These are phyloP conservation scores for Schizothorax lantsangensis DNA, from an alignment of 2,797 vertebrate species.

Conservation along the genomic window DNA sequence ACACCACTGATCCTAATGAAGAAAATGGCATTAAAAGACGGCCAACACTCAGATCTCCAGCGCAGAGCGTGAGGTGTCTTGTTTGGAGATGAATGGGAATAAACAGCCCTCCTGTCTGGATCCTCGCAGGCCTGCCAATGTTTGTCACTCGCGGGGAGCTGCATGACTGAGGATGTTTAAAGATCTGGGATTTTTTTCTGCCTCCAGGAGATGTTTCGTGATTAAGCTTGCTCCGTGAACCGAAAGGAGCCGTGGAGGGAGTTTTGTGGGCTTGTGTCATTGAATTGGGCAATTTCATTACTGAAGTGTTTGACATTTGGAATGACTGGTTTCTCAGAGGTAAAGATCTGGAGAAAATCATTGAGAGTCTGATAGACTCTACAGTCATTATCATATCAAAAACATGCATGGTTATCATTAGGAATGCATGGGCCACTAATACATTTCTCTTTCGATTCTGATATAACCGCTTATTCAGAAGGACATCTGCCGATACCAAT, in stretches of 20 bases:
- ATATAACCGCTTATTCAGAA: not conserved
- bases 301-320: slow-evolving; percentile 47
- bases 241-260: slow-evolving; percentile 49
- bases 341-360: not conserved
- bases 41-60: slow-evolving; percentile 33
- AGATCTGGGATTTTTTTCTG: slow-evolving; percentile 51
- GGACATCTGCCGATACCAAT: not conserved
- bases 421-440: not conserved
- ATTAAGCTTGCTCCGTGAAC: slow-evolving; percentile 55
- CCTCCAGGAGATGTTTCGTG: slow-evolving; percentile 52
- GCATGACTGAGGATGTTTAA: slow-evolving; percentile 50
- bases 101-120: slow-evolving; percentile 59
- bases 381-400: not conserved
- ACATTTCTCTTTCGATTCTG: not conserved
- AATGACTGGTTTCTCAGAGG: slow-evolving; percentile 23
- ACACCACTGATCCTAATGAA: slow-evolving; percentile 49
- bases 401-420: not conserved
- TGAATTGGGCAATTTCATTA: slow-evolving; percentile 51
- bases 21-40: slow-evolving; percentile 48
- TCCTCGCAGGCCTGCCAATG: slow-evolving; percentile 55
- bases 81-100: slow-evolving; percentile 59
- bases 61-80: slow-evolving; percentile 59
- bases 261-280: slow-evolving; percentile 53
- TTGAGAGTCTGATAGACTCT: not conserved
- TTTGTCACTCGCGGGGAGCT: slow-evolving; percentile 55